These are phyloP conservation scores for Glossophaga mutica DNA, from an alignment of 2,797 vertebrate genomes.

Conservation along the genomic window DNA sequence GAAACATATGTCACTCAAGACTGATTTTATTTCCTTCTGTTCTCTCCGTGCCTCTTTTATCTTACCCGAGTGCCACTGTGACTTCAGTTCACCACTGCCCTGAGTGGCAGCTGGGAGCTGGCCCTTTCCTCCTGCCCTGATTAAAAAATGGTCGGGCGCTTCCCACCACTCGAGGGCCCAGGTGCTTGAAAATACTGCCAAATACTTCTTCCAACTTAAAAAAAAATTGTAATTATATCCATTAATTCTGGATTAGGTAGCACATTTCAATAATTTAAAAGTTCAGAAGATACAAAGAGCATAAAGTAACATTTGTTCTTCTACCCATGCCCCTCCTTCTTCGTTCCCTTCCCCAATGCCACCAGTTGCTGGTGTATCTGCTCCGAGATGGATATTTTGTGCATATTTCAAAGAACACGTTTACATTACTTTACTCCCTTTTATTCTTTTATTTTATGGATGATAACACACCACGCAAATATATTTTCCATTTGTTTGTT, in stretches of 20 bases:
- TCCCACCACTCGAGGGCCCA: conserved; percentile 24
- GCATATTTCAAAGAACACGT: background rate
- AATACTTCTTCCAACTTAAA: conserved; percentile 38
- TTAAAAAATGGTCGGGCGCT: conserved; percentile 14
- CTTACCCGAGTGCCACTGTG: background rate
- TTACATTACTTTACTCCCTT: background rate
- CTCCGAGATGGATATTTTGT: background rate
- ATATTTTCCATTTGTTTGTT: background rate
- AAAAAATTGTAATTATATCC: background rate
- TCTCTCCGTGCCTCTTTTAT: conserved; percentile 55
- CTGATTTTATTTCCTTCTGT: conserved; percentile 62
- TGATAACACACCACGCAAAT: background rate
- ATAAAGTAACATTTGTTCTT: conserved; percentile 25
- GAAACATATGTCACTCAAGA: conserved; percentile 28
- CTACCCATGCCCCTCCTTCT: background rate
- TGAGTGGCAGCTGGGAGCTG: conserved; percentile 46
- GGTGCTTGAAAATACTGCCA: conserved; percentile 64
- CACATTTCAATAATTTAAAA: conserved; percentile 11
- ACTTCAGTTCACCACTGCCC: background rate
- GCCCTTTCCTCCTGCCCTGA: conserved; percentile 53
- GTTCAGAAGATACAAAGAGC: background rate
- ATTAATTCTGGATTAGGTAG: conserved; percentile 30
- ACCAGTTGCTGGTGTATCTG: background rate
- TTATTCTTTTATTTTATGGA: background rate
- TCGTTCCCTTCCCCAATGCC: background rate